Evolutionary conservation across 2,113 vertebrate species (phyloP).

Genomic region (Malaclemys terrapin): DNA sequence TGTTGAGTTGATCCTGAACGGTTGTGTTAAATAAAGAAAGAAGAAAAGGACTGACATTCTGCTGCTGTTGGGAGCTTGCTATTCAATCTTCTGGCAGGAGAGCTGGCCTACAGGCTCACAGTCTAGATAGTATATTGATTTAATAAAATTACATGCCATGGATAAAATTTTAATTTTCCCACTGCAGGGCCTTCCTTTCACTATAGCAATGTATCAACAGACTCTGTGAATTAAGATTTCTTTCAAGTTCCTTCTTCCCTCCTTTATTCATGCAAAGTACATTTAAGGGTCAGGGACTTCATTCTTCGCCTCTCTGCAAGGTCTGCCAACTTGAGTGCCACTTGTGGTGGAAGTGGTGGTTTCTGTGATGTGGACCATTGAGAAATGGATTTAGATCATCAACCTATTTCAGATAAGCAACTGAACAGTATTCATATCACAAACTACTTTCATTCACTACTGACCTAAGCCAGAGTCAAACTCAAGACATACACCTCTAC

Average conservation of each 20-base stretch:
- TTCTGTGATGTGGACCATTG: neutral
- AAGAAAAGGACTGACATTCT: neutral
- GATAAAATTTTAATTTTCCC: neutral
- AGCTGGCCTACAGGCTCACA: neutral
- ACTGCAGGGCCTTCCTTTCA: neutral
- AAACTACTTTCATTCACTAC: neutral
- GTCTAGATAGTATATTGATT: neutral
- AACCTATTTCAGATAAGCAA: neutral
- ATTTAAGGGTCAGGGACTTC: neutral
- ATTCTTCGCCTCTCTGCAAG: neutral
- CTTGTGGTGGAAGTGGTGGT: accelerated
- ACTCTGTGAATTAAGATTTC: neutral
- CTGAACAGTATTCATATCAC: neutral
- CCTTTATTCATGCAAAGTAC: neutral
- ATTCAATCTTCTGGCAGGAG: neutral
- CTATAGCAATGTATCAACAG: neutral
- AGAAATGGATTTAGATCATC: neutral
- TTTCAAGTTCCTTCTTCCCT: neutral
- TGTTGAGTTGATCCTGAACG: neutral
- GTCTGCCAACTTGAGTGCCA: neutral
- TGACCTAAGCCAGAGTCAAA: neutral
- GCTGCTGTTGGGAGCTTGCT: neutral
- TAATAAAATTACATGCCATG: neutral
- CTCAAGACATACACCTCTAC: neutral
- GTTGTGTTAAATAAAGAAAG: neutral